Base-by-base conservation (phyloP, 2,113 vertebrate species). In the Casuarius casuarius region DNA sequence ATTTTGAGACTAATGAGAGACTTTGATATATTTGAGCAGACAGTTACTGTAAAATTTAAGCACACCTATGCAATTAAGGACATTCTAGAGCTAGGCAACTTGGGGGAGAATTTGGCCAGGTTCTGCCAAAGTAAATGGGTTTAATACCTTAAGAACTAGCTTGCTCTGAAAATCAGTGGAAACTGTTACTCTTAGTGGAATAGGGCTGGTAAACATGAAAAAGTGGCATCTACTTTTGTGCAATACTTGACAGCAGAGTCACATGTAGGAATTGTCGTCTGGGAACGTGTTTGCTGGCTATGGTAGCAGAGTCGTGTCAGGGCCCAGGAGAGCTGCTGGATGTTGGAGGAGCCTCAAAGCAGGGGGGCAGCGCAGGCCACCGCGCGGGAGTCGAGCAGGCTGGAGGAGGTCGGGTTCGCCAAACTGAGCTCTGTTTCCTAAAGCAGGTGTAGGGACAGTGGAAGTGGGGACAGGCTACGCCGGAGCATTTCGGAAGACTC, bases 361-460 rank as follows among this genome's bases (percentile, higher is more conserved):
- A 58, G 56, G 56, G 46, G 9, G 18, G 16, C 56, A 31, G 29
- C 31, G 29, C 29, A 33, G 56, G 56, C 56, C 18, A 19, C 46
- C 19, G 46, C 46, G 6, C 18, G 18, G 46, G 18, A 19, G 46
- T 48, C 46, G 18, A 48, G 46, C 46, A 48, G 17, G 18, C 46
- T 48, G 46, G 1, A 0, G 4, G 48, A 4, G 2, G 28, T 28
- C 1, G 2, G 15, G 38, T 5, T 0, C 0, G 21, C 15, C 0
- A 0, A 5, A 25, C 38, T 25, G 23, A 59, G 20, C 9, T 75
- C 8, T 23, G 5, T 61, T 25, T 42, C 58, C 35, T 31, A 86
- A 73, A 6, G 63, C 38, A 65, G 21, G 5, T 0, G 0, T 15
- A 12, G 42, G 4, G 8, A 75, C 33, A 11, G 62, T 79, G 38